These are phyloP conservation scores for Mico argentatus DNA, from an alignment of 2,797 vertebrate genomes.

Conservation along the genomic window DNA sequence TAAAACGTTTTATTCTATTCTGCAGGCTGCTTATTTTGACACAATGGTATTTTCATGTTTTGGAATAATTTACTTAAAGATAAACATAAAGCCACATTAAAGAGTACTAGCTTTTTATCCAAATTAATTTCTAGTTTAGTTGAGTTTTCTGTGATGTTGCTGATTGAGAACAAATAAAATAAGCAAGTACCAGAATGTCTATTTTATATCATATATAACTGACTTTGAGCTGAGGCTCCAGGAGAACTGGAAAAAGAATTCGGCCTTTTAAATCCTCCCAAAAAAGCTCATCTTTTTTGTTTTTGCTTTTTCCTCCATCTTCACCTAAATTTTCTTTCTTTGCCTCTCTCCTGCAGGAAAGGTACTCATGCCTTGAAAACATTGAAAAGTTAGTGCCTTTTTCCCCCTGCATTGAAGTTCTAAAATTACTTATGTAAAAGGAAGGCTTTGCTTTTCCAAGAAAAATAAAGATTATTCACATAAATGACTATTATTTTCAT, in stretches of 20 bases:
- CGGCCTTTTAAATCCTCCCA: not conserved
- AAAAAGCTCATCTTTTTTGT: not conserved
- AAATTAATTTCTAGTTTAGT: slow-evolving; percentile 49
- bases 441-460: not conserved
- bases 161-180: slow-evolving; percentile 1
- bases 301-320: not conserved
- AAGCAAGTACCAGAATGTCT: not conserved
- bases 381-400: not conserved
- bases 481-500: not conserved
- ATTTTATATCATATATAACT: not conserved
- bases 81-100: slow-evolving; percentile 44
- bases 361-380: not conserved
- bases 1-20: slow-evolving; percentile 66
- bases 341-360: not conserved
- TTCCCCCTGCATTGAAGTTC: not conserved
- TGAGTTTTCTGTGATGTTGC: not conserved
- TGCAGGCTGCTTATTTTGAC: slow-evolving; percentile 67
- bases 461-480: not conserved
- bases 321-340: slow-evolving; percentile 7
- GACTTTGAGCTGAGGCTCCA: not conserved
- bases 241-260: not conserved
- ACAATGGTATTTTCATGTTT: slow-evolving; percentile 50
- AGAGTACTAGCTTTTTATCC: not conserved
- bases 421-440: not conserved
- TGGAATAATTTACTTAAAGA: slow-evolving; percentile 65